Base-by-base conservation (phyloP, 2,797 vertebrate species). In the Myotis vivesi region DNA sequence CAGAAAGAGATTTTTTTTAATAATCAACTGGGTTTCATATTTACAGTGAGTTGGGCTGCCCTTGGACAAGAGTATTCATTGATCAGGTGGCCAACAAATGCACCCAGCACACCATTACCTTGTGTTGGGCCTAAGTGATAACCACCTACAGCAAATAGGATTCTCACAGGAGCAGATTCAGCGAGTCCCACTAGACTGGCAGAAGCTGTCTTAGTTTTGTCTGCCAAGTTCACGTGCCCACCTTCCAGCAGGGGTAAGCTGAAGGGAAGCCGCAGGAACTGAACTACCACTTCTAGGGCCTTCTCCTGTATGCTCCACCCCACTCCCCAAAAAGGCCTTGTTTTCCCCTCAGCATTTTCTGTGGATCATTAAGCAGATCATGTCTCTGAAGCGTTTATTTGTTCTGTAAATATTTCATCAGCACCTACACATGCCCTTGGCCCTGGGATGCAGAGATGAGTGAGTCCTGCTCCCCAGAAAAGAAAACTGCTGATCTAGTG, bases 41-140 rank as follows among this genome's bases (percentile, higher is more conserved):
- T 96, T 9, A 36, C 9, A 64, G 46, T 89, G 77, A 28, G 79
- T 79, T 82, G 62, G 81, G 19, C 68, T 84, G 82, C 77, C 91
- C 49, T 95, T 68, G 86, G 92, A 85, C 36, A 86, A 53, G 93
- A 91, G 53, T 66, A 11, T 33, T 87, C 95, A 25, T 84, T 95
- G 73, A 69, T 92, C 46, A 88, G 44, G 59, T 95, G 68, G 92
- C 92, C 88, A 55, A 9, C 46, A 36, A 75, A 41, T 22, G 68
- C 59, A 41, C 46, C 62, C 25, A 66, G 71, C 72, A 38, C 41
- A 15, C 23, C 6, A 2, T 22, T 41, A 17, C 72, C 64, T 25
- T 36, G 36, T 55, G 44, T 46, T 75, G 25, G 76, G 30, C 51
- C 87, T 75, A 59, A 87, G 66, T 17, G 55, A 71, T 83, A 71